Base-by-base conservation (phyloP, 2,113 vertebrate species). In the Platycercus adscitus region DNA sequence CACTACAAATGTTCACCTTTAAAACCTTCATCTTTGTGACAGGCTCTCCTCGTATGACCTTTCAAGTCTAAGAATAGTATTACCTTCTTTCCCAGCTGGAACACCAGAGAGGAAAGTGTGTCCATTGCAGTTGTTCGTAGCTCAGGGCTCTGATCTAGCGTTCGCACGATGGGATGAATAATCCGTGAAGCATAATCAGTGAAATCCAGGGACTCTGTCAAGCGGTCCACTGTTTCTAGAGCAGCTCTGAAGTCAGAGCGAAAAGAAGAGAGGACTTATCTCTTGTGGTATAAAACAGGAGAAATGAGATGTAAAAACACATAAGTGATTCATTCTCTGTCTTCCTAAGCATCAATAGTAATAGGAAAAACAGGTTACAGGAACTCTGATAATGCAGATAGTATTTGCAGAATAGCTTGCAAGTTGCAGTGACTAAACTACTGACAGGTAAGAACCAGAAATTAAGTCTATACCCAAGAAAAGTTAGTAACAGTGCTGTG, bases 41-140 rank as follows among this genome's bases (percentile, higher is more conserved):
- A 81, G 12, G 56, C 23, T 19, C 17, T 56, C 49, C 10, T 46
- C 12, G 26, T 56, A 21, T 1, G 9, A 77, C 37, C 37, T 91
- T 56, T 47, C 69, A 61, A 43, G 35, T 1, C 44, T 29, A 64
- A 83, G 26, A 61, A 80, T 11, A 71, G 1, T 7, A 50, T 76
- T 98, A 99, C 99, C 99, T 99, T 99, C 97, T 99, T 99, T 63
- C 99, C 99, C 89, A 99, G 96, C 88, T 99, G 99, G 95, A 99
- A 99, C 21, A 99, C 99, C 24, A 99, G 97, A 0, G 99, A 99
- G 83, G 99, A 99, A 88, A 99, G 96, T 0, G 99, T 99, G 98
- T 99, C 99, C 99, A 99, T 99, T 69, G 99, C 98, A 19, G 99
- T 99, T 96, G 97, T 97, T 66, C 99, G 97, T 41, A 99, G 98